Evolutionary conservation across 2,888 invertebrate genomes (phyloP).

Genomic region (Incurvaria masculella): DNA sequence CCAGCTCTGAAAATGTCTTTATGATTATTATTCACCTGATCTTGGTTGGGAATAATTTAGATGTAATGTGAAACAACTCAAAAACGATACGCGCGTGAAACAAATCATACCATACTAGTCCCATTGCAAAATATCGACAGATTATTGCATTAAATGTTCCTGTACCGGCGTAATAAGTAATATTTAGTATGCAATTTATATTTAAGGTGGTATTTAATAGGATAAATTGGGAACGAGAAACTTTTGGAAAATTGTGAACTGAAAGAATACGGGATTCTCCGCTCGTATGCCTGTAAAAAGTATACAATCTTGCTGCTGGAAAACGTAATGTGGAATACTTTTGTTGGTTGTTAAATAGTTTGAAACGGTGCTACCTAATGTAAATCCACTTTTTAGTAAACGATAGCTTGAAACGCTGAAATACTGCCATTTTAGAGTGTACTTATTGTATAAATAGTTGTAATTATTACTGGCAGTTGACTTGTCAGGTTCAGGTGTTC

Average conservation of each 20-base stretch:
- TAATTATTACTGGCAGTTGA: no score
- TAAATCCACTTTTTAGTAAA: conserved; percentile 38
- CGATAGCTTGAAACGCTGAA: conserved; percentile 39
- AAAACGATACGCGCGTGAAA: conserved; percentile 25
- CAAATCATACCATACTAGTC: conserved; percentile 44
- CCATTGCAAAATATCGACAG: conserved; percentile 45
- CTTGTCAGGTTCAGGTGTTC: no score
- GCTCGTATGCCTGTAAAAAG: no score
- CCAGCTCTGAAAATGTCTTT: no score
- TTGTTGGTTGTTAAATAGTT: neutral
- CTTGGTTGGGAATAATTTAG: no score
- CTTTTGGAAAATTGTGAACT: no score
- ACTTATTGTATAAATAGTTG: neutral
- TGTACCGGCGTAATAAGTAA: conserved; percentile 39
- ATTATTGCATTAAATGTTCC: conserved; percentile 51
- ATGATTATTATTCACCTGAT: no score
- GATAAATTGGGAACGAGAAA: no score
- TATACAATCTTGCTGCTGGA: no score
- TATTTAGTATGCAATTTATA: neutral
- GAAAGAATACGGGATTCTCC: no score
- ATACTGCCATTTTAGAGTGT: conserved; percentile 32
- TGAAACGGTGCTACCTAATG: conserved; percentile 44
- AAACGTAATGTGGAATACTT: neutral
- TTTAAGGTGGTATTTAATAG: neutral
- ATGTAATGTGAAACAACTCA: conserved; percentile 14